Base-by-base conservation (phyloP, 2,888 invertebrate genomes). In the Meiosimyza platycephala region DNA sequence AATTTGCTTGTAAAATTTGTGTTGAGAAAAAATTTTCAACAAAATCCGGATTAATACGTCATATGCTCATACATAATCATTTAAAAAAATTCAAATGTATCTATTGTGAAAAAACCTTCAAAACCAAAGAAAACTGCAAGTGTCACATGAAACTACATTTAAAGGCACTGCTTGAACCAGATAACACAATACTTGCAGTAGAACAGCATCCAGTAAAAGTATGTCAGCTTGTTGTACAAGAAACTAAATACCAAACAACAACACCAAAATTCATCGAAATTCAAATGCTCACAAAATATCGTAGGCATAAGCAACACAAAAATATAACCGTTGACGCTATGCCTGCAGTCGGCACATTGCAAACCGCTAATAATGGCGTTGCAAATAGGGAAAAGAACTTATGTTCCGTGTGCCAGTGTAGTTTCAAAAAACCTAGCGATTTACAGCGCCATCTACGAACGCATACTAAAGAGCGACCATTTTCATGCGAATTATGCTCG, bases 391-490 rank as follows among this genome's bases (percentile, higher is more conserved):
- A 15, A 7, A 9, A 55, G 47, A 40, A 64, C 15, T 3, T 22
- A 13, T 71, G 71, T 50, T 6, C 5, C 6, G 15, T 51, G 33
- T 71, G 71, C 16, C 22, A 59, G 18, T 16, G 48, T 16, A n/a
- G 54, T 1, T 83, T 83, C 70, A 73, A 79, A 16, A 81, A 81
- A 22, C 76, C 80, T 11, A 78, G 76, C 40, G 84, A 84, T 75
- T 64, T 84, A 9, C 55, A 76, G 5, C 80, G 84, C 4, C 84
- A 85, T 63, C 55, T 77, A 1, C 68, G 81, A 15, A 80, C 77
- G 0, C 85, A 85, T 50, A 80, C 79, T 2, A 77, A 79, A 50
- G 80, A 80, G 63, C 78, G 78, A 15, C 79, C 80, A 48, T 80
- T 77, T 68, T 33, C 67, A 7, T 82, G 82, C 50, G 65, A 74